Percentiles rank a stretch among this genome's conserved stretches.
phyloP scores from a whole-genome alignment of 2,797 vertebrate species.

The Gymnocypris eckloni region DNA sequence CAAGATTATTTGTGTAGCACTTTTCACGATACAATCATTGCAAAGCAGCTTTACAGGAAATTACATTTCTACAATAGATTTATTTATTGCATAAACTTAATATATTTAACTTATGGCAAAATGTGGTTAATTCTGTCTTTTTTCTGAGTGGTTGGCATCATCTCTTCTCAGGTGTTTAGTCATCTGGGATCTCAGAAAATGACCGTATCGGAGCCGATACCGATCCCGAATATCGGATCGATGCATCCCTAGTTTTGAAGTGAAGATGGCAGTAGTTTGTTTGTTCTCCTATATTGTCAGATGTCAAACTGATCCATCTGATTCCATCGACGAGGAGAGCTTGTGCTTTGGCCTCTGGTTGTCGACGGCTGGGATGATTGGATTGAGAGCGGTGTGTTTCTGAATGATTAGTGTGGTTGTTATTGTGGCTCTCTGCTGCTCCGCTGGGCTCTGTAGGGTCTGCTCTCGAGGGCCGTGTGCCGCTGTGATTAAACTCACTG shows the following conservation, averaged over 20 bases:
- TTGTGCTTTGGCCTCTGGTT: background rate
- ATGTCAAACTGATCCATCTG: background rate
- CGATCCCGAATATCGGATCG: too few species aligned
- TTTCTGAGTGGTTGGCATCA: too few species aligned
- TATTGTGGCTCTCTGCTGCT: background rate
- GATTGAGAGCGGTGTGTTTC: background rate
- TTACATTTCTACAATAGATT: too few species aligned
- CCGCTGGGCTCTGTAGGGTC: background rate
- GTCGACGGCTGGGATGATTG: background rate
- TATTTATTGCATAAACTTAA: too few species aligned
- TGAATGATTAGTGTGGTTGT: background rate
- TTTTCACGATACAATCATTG: too few species aligned
- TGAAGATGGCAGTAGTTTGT: background rate
- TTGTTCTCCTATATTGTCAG: background rate
- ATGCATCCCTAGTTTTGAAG: background rate
- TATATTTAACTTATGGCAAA: too few species aligned
- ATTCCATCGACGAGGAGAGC: background rate
- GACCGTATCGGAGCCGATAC: too few species aligned
- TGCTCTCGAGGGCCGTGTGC: background rate
- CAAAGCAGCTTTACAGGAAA: too few species aligned
- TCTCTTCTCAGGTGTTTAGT: too few species aligned
- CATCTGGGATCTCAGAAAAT: too few species aligned
- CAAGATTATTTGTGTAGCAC: too few species aligned
- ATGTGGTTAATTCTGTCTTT: too few species aligned
- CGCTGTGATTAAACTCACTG: conserved; percentile 14